Evolutionary conservation across 2,797 vertebrate species (phyloP).

Genomic region (Amniataba percoides): DNA sequence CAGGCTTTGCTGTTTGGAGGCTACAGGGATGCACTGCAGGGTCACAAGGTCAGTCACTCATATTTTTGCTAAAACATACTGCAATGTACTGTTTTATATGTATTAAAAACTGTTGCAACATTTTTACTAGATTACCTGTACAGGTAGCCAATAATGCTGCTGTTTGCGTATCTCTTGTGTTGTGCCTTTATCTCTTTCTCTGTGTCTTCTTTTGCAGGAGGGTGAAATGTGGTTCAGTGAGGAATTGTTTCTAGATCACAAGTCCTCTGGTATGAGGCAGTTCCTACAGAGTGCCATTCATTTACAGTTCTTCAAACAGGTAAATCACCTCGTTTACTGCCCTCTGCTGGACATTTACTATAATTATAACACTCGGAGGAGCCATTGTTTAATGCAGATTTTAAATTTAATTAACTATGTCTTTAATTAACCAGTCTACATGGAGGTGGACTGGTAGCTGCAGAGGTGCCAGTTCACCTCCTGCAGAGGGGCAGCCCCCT

Average conservation of each 20-base stretch:
- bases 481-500: too few relatives aligned
- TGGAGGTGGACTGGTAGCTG: too few relatives aligned
- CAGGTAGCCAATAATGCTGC: too few relatives aligned
- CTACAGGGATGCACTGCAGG: constrained; percentile 88
- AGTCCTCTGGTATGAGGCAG: constrained; percentile 84
- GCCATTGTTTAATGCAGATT: neutral
- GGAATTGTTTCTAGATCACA: constrained; percentile 88
- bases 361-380: neutral
- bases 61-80: neutral
- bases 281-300: constrained; percentile 90
- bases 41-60: constrained; percentile 74
- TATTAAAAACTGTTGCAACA: neutral
- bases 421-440: too few relatives aligned
- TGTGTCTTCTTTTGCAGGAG: constrained; percentile 75
- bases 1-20: constrained; percentile 92
- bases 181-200: neutral
- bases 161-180: neutral
- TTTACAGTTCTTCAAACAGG: constrained; percentile 94
- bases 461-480: too few relatives aligned
- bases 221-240: constrained; percentile 86
- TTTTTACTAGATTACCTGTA: neutral
- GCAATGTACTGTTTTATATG: neutral
- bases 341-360: constrained; percentile 55
- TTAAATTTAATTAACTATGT: neutral
- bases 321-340: constrained; percentile 50